These are phyloP conservation scores for Molossus molossus DNA, from an alignment of 2,797 vertebrate genomes.

Conservation along the genomic window DNA sequence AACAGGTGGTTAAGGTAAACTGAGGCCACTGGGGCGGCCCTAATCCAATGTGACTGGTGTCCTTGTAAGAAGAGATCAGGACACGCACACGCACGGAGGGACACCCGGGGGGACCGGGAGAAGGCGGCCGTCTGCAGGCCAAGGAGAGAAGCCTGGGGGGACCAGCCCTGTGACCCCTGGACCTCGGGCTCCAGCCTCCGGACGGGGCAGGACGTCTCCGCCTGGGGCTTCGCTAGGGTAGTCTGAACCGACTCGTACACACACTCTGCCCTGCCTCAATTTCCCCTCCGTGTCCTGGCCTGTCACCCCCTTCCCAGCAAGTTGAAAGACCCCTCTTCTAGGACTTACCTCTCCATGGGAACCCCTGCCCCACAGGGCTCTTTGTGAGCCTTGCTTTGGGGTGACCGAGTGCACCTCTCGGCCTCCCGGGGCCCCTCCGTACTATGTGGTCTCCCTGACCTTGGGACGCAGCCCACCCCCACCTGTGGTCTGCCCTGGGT, in stretches of 20 bases:
- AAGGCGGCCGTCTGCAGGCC: fast-evolving
- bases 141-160: neutral
- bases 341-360: fast-evolving
- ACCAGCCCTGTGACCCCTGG: neutral
- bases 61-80: neutral
- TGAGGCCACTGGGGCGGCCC: fast-evolving
- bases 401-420: fast-evolving
- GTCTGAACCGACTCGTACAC: fast-evolving
- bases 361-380: neutral
- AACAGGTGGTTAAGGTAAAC: neutral
- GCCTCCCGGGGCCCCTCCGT: neutral
- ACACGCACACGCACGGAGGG: neutral
- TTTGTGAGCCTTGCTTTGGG: neutral
- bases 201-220: fast-evolving
- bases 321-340: no score
- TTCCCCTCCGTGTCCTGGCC: neutral
- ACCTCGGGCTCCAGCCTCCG: fast-evolving
- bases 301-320: fast-evolving
- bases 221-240: neutral
- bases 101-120: neutral
- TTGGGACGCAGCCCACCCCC: neutral
- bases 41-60: fast-evolving
- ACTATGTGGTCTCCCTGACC: no score
- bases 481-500: neutral
- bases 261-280: neutral